phyloP scores from a whole-genome alignment of 2,113 vertebrate genomes.

The Cyanoramphus novaezelandiae region DNA sequence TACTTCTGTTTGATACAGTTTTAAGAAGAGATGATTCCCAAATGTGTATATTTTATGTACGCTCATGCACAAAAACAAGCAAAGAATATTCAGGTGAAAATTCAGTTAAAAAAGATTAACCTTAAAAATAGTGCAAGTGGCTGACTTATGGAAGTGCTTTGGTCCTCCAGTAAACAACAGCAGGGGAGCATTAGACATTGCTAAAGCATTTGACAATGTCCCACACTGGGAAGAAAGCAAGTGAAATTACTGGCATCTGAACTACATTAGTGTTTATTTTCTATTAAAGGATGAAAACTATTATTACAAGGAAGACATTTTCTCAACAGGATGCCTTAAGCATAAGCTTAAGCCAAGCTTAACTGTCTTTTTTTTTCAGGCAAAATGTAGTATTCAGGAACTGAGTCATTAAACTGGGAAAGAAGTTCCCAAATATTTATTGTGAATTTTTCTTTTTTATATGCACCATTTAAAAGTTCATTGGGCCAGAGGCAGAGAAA shows the following conservation, averaged over 20 bases:
- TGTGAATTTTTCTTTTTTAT: neutral
- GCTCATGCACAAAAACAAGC: neutral
- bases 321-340: neutral
- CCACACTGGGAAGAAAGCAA: neutral
- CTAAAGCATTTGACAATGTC: neutral
- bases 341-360: neutral
- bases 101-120: neutral
- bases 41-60: neutral
- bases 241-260: neutral
- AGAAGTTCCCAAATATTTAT: neutral
- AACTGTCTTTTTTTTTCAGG: neutral
- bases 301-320: neutral
- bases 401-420: neutral
- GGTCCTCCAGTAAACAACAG: neutral
- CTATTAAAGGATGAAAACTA: neutral
- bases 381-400: neutral
- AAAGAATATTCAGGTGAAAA: neutral
- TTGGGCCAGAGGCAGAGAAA: neutral
- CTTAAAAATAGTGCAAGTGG: neutral
- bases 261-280: neutral
- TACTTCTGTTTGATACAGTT: neutral
- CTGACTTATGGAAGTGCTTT: neutral
- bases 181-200: neutral
- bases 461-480: neutral
- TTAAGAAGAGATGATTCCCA: neutral